phyloP scores from a whole-genome alignment of 2,797 vertebrate species.

The Cephalopachus bancanus region DNA sequence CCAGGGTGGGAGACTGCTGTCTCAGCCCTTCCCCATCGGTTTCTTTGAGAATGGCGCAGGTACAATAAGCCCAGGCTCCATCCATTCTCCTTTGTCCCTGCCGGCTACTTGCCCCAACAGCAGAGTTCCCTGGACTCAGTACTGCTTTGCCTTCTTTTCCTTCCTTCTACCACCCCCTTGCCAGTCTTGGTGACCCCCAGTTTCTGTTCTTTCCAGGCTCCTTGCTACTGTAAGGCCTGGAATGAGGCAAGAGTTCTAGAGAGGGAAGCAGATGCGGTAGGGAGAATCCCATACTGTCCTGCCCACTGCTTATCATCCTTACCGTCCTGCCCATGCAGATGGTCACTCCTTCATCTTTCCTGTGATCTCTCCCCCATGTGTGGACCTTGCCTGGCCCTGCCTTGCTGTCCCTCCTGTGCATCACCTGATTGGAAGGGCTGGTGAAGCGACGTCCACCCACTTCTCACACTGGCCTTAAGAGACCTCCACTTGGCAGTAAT shows the following conservation, averaged over 20 bases:
- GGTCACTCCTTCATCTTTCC: not conserved
- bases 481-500: slow-evolving; percentile 59
- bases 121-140: not conserved
- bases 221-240: slow-evolving; percentile 31
- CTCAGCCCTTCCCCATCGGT: not conserved
- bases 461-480: not conserved
- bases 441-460: not conserved
- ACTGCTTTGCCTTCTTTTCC: not conserved
- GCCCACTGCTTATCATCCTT: not conserved
- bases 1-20: not conserved
- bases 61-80: not conserved
- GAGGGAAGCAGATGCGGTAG: slow-evolving; percentile 6
- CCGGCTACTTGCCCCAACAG: slow-evolving; percentile 46
- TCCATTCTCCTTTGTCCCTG: not conserved
- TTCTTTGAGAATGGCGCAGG: not conserved
- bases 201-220: not conserved
- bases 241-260: slow-evolving; percentile 16
- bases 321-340: not conserved
- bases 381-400: slow-evolving; percentile 26
- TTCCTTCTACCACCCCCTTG: not conserved
- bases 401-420: not conserved
- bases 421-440: not conserved
- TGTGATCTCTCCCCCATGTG: not conserved
- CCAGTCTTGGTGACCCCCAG: slow-evolving; percentile 50
- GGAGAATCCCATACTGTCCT: not conserved